Evolutionary conservation across 1,140 invertebrate species (phyloP), one percentile per base, ranked within the genome.

Genomic region (Metopolophium dirhodum): DNA sequence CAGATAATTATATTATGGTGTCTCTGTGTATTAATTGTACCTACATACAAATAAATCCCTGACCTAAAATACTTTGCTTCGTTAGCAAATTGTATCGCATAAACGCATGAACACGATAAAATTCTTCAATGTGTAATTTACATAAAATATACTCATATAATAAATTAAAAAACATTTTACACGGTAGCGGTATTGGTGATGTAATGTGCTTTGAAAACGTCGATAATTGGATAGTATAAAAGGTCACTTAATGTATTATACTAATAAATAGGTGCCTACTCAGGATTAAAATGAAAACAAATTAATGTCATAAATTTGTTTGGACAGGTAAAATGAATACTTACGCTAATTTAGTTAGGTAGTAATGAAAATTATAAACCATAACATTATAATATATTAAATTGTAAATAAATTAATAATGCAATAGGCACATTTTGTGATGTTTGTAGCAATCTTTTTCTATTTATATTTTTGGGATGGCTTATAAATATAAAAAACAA

Each of bases 51-150:
- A 77, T 77, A 77, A 77, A 77, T n/a, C 61, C 14, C n/a, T 77
- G 61, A 77, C 61, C 61, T 77, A 77, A 77, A n/a, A n/a, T 77
- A 77, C n/a, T 77, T n/a, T n/a, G 61, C 61, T 77, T 77, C 61
- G 6, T 77, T 77, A 77, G 18, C 61, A 77, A 77, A 77, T 77
- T 14, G n/a, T 77, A 77, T 77, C n/a, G n/a, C 30, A 18, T 18
- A 6, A 18, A n/a, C 18, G 18, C n/a, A 18, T 77, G n/a, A 4
- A n/a, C n/a, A 77, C 11, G 20, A n/a, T 77, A 77, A 30, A 77
- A 77, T 77, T 77, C 14, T 77, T 77, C 61, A 77, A n/a, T 18
- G 30, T 77, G 30, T n/a, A 35, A 77, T 77, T 77, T 77, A 7
- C n/a, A 77, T 77, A n/a, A 77, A 77, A n/a, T 77, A 77, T n/a